Evolutionary conservation across 2,888 invertebrate species (phyloP).

Genomic region (Sceliomorpha sp.): DNA sequence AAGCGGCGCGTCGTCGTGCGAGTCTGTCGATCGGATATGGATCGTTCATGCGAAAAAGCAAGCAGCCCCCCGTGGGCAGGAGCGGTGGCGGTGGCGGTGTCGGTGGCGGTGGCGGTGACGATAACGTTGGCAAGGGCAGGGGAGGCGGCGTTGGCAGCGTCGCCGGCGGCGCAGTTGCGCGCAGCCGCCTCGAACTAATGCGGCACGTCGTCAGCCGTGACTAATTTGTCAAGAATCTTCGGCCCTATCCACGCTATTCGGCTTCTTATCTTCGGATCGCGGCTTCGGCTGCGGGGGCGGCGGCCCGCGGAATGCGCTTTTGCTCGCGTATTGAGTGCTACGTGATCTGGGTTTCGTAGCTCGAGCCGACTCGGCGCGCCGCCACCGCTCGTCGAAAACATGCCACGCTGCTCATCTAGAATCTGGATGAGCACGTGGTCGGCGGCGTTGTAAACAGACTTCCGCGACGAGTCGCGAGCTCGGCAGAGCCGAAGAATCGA

Average conservation of each 20-base stretch:
- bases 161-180: conserved; percentile 17
- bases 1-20: conserved; percentile 19
- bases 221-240: conserved; percentile 55
- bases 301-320: conserved; percentile 63
- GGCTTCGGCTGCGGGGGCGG: no score
- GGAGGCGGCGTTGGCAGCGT: no score
- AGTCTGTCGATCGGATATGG: no score
- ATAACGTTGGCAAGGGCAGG: no score
- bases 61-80: no score
- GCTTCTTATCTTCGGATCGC: conserved; percentile 50
- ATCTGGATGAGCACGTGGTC: conserved; percentile 55
- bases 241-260: conserved; percentile 35
- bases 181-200: conserved; percentile 42
- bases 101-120: no score
- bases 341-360: conserved; percentile 64
- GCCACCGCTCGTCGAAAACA: no score
- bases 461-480: conserved; percentile 26
- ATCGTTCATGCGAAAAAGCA: no score
- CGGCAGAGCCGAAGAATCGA: conserved; percentile 49
- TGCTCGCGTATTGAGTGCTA: conserved; percentile 63
- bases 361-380: conserved; percentile 41
- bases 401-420: conserved; percentile 49
- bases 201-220: conserved; percentile 46
- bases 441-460: conserved; percentile 47
- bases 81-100: no score